phyloP scores from a whole-genome alignment of 1,140 invertebrate genomes.

The Habropoda laboriosa region DNA sequence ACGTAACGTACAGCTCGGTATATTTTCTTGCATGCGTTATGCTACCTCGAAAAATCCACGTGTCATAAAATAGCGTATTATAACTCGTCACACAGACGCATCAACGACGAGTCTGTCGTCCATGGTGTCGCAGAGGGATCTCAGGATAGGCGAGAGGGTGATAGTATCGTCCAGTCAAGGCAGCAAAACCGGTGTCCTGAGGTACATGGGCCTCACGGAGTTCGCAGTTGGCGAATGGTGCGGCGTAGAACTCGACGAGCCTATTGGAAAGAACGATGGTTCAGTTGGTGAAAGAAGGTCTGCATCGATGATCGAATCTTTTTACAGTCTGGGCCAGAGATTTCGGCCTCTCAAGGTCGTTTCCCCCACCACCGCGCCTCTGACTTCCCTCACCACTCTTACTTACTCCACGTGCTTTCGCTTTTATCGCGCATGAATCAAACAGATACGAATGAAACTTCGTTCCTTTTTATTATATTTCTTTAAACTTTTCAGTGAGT shows the following conservation, averaged over 20 bases:
- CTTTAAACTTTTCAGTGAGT: neutral
- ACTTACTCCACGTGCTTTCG: too few species aligned
- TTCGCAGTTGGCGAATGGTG: constrained; percentile 97
- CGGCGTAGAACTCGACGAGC: constrained; percentile 96
- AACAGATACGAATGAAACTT: neutral
- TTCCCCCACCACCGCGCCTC: too few species aligned
- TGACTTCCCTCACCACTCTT: too few species aligned
- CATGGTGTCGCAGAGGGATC: constrained; percentile 82
- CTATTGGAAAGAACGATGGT: constrained; percentile 97
- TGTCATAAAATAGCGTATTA: constrained; percentile 35
- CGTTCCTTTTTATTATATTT: neutral
- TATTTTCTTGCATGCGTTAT: neutral
- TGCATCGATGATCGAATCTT: constrained; percentile 28
- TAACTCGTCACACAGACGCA: constrained; percentile 81
- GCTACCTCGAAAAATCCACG: neutral
- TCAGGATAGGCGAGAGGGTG: constrained; percentile 94
- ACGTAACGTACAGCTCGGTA: neutral
- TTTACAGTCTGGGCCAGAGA: neutral
- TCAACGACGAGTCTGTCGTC: constrained; percentile 84
- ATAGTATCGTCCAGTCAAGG: constrained; percentile 93
- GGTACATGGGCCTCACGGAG: constrained; percentile 92
- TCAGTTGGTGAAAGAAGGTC: constrained; percentile 93
- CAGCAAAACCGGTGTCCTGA: constrained; percentile 93
- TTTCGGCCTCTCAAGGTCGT: neutral
- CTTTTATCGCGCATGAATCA: neutral